Evolutionary conservation across 2,113 vertebrate genomes (phyloP).

Genomic region (Oreochromis niloticus): DNA sequence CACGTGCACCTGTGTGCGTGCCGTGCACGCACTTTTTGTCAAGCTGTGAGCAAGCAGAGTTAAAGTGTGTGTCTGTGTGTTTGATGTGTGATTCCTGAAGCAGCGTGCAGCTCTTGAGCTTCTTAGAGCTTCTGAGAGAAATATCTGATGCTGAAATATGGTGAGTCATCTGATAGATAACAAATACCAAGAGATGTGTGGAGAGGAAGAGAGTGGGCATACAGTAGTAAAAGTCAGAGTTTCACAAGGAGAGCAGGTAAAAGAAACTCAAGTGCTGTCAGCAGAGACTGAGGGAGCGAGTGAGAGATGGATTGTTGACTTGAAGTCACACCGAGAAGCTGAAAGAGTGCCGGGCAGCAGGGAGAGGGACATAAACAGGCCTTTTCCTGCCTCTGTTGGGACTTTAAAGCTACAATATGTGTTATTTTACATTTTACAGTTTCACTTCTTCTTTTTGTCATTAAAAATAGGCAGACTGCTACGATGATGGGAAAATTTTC

Average conservation of each 20-base stretch:
- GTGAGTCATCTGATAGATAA: conserved; percentile 50
- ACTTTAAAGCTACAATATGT: background rate
- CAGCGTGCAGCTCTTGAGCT: conserved; percentile 19
- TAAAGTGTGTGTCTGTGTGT: background rate
- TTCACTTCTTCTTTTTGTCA: conserved; percentile 29
- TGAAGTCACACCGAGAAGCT: background rate
- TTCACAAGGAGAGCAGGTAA: background rate
- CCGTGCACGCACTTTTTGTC: background rate
- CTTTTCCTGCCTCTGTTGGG: background rate
- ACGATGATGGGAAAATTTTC: background rate
- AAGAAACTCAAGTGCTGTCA: background rate
- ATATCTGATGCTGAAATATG: conserved; percentile 56
- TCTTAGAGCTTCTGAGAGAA: conserved; percentile 14
- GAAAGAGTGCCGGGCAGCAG: background rate
- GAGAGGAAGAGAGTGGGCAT: background rate
- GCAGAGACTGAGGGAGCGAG: background rate
- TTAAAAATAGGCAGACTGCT: background rate
- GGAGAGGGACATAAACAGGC: background rate
- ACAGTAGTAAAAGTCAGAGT: background rate
- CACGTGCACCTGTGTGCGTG: background rate
- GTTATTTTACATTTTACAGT: background rate
- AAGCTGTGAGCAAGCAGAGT: background rate
- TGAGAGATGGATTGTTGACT: background rate
- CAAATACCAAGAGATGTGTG: conserved; percentile 18
- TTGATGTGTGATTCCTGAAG: conserved; percentile 40